A percentile compares a stretch with the other conserved stretches of the same genome.
Evolutionary conservation across 2,797 vertebrate genomes (phyloP).

Genomic region (Podargus strigoides): DNA sequence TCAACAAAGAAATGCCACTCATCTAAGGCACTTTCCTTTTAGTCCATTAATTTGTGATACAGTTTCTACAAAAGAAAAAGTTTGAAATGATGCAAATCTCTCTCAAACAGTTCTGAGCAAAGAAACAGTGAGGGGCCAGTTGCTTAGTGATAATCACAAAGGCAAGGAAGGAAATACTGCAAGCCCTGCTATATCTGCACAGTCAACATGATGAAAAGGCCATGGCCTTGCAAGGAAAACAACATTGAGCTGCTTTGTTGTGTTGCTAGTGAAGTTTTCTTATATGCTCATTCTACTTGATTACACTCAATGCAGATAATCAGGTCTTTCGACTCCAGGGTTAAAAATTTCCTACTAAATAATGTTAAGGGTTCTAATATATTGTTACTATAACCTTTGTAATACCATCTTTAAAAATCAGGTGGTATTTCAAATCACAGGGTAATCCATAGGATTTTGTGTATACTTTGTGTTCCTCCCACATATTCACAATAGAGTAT

Average conservation of each 20-base stretch:
- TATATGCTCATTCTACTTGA: not conserved
- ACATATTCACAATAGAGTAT: not conserved
- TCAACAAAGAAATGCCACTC: conserved; percentile 6
- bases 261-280: conserved; percentile 14
- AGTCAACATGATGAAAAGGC: not conserved
- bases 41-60: not conserved
- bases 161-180: not conserved
- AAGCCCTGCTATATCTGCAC: not conserved
- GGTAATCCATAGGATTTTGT: not conserved
- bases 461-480: not conserved
- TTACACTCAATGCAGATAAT: not conserved
- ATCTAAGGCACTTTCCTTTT: not conserved
- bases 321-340: not conserved
- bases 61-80: not conserved
- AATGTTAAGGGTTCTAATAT: not conserved
- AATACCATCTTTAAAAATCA: not conserved
- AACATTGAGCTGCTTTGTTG: not conserved
- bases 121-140: conserved; percentile 1
- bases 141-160: conserved; percentile 40
- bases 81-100: not conserved
- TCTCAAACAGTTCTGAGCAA: not conserved
- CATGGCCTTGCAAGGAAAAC: not conserved
- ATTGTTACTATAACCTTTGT: not conserved
- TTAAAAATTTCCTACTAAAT: not conserved
- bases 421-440: not conserved